Base-by-base conservation (phyloP, 2,113 vertebrate genomes). In the Petroica traversi region DNA sequence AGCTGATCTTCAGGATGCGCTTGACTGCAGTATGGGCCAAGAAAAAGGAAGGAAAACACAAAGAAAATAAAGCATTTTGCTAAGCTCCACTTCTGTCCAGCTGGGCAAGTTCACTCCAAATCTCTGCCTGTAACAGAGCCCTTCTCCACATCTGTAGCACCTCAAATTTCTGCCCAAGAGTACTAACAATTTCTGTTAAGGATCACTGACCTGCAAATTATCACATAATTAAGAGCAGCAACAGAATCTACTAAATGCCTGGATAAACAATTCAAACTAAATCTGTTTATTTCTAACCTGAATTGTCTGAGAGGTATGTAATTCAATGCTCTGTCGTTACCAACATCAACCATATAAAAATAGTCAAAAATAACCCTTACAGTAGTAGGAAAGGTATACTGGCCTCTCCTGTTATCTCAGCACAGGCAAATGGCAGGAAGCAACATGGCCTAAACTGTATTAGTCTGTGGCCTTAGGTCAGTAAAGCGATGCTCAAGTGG, bases 381-480 rank as follows among this genome's bases (percentile, higher is more conserved):
- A 33, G 12, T 3, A 64, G 40, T 19, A 63, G 52, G 46, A 85
- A 62, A 57, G 1, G 2, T 31, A 11, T 18, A 33, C 41, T 81
- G n/a, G 12, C 18, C 22, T 86, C 36, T 77, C 14, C 51, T 48
- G 7, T 55, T 63, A 49, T 6, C 25, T 48, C 63, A 75, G 38
- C 74, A 54, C 18, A 54, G 24, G 52, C 29, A 34, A 9, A 46
- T 3, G 8, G 28, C 14, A 79, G 14, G 26, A 63, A 59, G 26
- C 8, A 77, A 85, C 0, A 0, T 19, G 26, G 19, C 23, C 48
- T 57, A 63, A 71, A 20, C 17, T 4, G 10, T 2, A 29, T 29
- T 0, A 62, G 20, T 7, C 29, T 59, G 31, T 52, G 55, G 41
- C 43, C 24, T 55, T 22, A 61, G 33, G 34, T 59, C 34, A 84